phyloP scores from a whole-genome alignment of 2,113 vertebrate species.

The Oplegnathus fasciatus region DNA sequence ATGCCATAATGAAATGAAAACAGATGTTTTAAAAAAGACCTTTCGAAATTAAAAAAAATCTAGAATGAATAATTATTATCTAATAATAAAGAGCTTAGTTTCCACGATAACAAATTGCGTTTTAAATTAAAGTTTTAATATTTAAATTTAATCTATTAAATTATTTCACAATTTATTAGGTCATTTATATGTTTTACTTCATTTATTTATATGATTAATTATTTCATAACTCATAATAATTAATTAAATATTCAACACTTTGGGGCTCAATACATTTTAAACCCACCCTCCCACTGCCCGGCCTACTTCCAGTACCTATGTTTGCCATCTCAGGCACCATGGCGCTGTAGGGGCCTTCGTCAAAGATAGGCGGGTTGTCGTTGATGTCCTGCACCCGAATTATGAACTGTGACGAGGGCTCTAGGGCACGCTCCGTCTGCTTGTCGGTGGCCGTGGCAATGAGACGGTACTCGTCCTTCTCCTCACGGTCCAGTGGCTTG shows the following conservation, averaged over 20 bases:
- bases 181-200: neutral
- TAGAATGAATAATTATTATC: neutral
- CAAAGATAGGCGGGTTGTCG: slow-evolving; percentile 92
- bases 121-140: neutral
- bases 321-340: slow-evolving; percentile 93
- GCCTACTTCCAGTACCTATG: slow-evolving; percentile 81
- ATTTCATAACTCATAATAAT: neutral
- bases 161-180: neutral
- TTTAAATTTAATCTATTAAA: neutral
- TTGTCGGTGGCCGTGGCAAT: slow-evolving; percentile 91
- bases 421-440: slow-evolving; percentile 90
- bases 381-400: slow-evolving; percentile 96
- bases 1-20: too few species aligned
- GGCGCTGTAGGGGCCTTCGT: slow-evolving; percentile 90
- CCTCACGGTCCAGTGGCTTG: slow-evolving; percentile 93
- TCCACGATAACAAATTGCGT: too few species aligned
- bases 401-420: slow-evolving; percentile 93
- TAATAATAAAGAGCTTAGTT: too few species aligned
- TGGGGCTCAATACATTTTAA: neutral
- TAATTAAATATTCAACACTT: neutral
- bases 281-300: neutral
- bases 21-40: neutral
- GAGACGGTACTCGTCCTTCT: slow-evolving; percentile 92
- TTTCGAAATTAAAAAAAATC: neutral
- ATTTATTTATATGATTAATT: neutral